phyloP scores from a whole-genome alignment of 2,113 vertebrate genomes.

The Saimiri boliviensis region DNA sequence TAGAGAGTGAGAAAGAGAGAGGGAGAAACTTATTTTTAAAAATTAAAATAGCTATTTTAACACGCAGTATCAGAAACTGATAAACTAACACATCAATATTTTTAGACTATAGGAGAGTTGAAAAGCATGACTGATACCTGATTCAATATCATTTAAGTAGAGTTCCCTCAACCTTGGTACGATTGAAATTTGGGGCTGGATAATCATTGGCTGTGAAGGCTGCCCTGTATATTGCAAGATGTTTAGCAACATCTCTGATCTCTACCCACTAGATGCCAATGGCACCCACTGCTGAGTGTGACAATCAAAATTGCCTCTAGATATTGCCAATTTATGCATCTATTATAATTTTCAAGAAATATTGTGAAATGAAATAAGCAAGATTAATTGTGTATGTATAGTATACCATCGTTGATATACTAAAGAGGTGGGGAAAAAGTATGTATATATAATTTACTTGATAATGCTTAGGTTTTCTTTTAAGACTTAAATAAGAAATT shows the following conservation, averaged over 20 bases:
- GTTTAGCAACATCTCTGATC: background rate
- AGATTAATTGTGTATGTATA: background rate
- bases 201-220: background rate
- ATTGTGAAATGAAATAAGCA: background rate
- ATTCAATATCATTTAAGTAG: background rate
- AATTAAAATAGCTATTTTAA: background rate
- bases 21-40: background rate
- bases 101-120: background rate
- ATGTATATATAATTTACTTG: background rate
- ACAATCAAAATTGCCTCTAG: background rate
- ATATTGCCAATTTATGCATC: background rate
- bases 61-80: background rate
- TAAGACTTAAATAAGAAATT: background rate
- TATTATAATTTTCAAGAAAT: background rate
- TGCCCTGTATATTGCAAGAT: background rate
- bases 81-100: background rate
- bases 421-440: background rate
- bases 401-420: background rate
- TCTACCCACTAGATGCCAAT: background rate
- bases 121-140: background rate
- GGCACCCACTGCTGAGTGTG: background rate
- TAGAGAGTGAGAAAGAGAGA: background rate
- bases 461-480: background rate
- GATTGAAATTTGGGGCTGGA: background rate
- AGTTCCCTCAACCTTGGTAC: background rate